Evolutionary conservation across 2,113 vertebrate genomes (phyloP).

Genomic region (Lamprologus lemairii): DNA sequence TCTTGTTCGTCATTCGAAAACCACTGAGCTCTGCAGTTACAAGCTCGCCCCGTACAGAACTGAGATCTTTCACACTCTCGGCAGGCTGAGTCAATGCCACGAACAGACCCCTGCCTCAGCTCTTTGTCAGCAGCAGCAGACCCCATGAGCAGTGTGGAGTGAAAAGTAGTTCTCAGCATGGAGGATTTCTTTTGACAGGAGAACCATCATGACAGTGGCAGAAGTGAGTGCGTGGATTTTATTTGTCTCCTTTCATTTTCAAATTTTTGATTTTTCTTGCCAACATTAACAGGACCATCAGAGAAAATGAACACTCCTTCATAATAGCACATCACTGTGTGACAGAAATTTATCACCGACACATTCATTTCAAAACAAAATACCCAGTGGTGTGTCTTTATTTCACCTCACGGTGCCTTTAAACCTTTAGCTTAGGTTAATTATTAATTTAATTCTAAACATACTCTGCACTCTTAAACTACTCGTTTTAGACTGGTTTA

Average conservation of each 20-base stretch:
- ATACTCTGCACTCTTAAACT: not conserved
- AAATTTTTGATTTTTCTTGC: not conserved
- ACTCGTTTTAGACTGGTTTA: not conserved
- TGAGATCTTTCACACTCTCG: not conserved
- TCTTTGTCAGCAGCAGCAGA: not conserved
- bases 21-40: not conserved
- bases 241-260: not conserved
- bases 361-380: not conserved
- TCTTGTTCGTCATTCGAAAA: not conserved
- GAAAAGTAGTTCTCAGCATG: not conserved
- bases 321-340: not conserved
- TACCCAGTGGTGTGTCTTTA: not conserved
- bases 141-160: not conserved
- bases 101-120: not conserved
- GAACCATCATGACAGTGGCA: not conserved
- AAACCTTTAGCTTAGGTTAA: not conserved
- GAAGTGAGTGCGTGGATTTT: not conserved
- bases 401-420: not conserved
- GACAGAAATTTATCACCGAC: not conserved
- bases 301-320: not conserved
- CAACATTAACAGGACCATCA: not conserved
- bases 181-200: not conserved
- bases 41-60: not conserved
- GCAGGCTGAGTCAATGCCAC: not conserved
- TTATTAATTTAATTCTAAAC: not conserved